Conservation (phyloP, 2,888 invertebrate species). For the Sarcophaga carnaria region DNA sequence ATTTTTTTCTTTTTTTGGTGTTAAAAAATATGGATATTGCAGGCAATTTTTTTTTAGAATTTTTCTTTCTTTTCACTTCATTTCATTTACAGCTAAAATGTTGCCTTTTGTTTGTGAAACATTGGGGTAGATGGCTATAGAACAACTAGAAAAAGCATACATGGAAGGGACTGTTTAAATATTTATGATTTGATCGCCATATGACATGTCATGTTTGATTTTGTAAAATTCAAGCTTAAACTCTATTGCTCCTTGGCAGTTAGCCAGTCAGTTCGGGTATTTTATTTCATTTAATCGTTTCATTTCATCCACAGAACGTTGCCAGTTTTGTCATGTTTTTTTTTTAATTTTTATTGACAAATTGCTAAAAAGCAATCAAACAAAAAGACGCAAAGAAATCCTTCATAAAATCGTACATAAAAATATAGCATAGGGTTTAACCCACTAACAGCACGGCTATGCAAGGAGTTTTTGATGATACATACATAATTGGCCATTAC, state of each 20-base stretch:
- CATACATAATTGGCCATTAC: no score
- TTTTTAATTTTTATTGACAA: conserved; percentile 44
- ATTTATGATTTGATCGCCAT: not conserved
- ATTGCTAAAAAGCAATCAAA: conserved; percentile 42
- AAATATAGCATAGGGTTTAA: not conserved
- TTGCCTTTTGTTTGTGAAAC: no score
- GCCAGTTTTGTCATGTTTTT: not conserved
- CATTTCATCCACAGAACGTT: not conserved
- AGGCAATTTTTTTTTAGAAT: not conserved
- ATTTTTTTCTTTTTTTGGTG: no score
- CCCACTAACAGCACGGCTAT: no score
- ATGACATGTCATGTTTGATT: conserved; percentile 58
- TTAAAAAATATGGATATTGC: no score
- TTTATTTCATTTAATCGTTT: no score
- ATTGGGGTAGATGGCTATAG: no score
- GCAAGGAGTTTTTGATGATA: no score
- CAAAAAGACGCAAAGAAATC: not conserved
- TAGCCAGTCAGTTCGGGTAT: no score
- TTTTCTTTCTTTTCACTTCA: not conserved
- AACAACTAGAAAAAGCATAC: no score
- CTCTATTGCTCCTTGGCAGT: conserved; percentile 13
- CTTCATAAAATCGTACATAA: not conserved
- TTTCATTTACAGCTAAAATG: no score
- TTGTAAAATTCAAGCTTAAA: conserved; percentile 36
- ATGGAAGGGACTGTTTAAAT: no score